These are phyloP conservation scores for Melanostigma gelatinosum DNA, from an alignment of 2,113 vertebrate genomes.

Conservation along the genomic window DNA sequence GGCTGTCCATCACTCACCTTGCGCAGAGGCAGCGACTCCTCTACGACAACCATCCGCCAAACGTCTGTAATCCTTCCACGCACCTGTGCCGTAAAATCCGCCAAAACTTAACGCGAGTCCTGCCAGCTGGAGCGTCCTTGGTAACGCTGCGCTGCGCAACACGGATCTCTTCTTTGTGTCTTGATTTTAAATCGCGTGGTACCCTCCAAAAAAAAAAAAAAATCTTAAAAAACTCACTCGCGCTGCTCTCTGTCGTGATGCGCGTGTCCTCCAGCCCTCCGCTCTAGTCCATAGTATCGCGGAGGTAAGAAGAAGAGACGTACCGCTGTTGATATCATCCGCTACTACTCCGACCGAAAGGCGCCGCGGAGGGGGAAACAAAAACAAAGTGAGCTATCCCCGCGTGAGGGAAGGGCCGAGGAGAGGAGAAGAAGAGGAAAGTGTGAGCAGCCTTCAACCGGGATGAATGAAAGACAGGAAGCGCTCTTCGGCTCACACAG, in stretches of 20 bases:
- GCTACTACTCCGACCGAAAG: constrained; percentile 41
- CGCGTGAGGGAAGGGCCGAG: not conserved
- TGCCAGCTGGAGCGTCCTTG: constrained; percentile 1
- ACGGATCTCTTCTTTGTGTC: not conserved
- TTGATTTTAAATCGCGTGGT: constrained; percentile 1
- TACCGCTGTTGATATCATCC: constrained; percentile 67
- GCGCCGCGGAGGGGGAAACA: constrained; percentile 30
- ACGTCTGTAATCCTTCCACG: constrained; percentile 36
- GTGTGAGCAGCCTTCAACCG: constrained; percentile 53
- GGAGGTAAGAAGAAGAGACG: constrained; percentile 33
- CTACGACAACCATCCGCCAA: constrained; percentile 74
- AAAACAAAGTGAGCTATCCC: constrained; percentile 49
- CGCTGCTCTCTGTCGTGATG: constrained; percentile 58
- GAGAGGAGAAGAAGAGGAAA: constrained; percentile 2
- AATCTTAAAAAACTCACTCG: not conserved
- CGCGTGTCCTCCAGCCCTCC: constrained; percentile 61
- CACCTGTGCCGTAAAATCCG: constrained; percentile 66
- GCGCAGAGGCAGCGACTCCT: constrained; percentile 67
- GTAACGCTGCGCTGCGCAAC: not conserved
- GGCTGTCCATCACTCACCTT: constrained; percentile 74
- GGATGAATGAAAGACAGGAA: constrained; percentile 66
- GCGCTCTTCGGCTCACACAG: constrained; percentile 36
- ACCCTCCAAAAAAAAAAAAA: constrained; percentile 11
- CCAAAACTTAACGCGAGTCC: constrained; percentile 37
- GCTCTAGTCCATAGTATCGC: constrained; percentile 41